Evolutionary conservation across 1,140 invertebrate species (phyloP).

Genomic region (Sweltsa coloradensis): DNA sequence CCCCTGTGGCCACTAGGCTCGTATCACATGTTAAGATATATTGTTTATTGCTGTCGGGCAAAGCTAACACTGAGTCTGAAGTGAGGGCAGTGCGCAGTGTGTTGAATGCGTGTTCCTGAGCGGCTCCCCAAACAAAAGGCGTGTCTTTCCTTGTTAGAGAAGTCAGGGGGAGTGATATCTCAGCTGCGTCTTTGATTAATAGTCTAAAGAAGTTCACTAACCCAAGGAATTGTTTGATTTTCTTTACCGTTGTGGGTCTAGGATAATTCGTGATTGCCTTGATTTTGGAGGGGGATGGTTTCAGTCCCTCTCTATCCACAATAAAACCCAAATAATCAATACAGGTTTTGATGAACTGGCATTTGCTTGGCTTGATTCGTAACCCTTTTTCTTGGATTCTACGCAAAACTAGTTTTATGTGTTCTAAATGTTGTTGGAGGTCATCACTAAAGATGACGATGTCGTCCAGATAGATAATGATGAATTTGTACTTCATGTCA

Average conservation of each 20-base stretch:
- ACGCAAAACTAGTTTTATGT: not conserved
- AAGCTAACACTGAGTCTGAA: slow-evolving; percentile 14
- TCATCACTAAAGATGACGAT: not conserved
- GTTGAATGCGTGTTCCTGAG: slow-evolving; percentile 8
- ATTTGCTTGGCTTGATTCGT: slow-evolving; percentile 14
- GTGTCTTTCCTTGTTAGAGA: slow-evolving; percentile 17
- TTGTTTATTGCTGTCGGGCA: slow-evolving; percentile 12
- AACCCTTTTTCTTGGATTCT: not conserved
- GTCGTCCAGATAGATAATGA: too few relatives aligned
- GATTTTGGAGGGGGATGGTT: slow-evolving; percentile 25
- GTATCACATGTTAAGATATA: slow-evolving; percentile 20
- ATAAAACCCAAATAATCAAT: slow-evolving; percentile 27
- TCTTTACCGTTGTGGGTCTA: slow-evolving; percentile 18
- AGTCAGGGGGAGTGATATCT: slow-evolving; percentile 22
- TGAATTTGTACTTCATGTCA: too few relatives aligned
- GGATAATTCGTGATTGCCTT: slow-evolving; percentile 24
- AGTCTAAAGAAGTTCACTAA: slow-evolving; percentile 25
- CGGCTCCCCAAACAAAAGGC: slow-evolving; percentile 13
- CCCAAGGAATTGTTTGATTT: slow-evolving; percentile 27
- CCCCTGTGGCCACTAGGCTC: slow-evolving; percentile 19
- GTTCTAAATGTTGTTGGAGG: not conserved
- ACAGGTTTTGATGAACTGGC: slow-evolving; percentile 20
- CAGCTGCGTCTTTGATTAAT: slow-evolving; percentile 24
- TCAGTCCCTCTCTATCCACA: slow-evolving; percentile 24
- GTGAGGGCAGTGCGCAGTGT: slow-evolving; percentile 11